Conservation (phyloP, 2,113 vertebrate genomes). For the Aegithalos caudatus region DNA sequence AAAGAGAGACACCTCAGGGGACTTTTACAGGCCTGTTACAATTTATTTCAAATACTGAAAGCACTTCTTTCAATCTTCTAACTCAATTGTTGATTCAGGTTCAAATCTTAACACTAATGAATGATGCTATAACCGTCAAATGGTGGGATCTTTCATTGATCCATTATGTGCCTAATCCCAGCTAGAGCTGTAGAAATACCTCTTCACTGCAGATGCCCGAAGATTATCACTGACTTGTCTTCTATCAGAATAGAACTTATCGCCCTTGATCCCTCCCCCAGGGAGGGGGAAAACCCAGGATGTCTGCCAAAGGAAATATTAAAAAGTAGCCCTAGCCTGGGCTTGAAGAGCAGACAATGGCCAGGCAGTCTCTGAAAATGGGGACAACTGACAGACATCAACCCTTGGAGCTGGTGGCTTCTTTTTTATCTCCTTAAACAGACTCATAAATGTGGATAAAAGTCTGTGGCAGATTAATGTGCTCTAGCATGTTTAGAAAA, state of each 20-base stretch:
- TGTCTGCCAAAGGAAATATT: conserved; percentile 20
- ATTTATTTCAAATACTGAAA: conserved; percentile 2
- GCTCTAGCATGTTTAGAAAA: neutral
- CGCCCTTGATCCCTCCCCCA: neutral
- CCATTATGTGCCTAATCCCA: conserved; percentile 34
- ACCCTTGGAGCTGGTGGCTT: neutral
- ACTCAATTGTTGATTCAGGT: conserved; percentile 36
- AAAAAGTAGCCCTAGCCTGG: neutral
- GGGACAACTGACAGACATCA: neutral
- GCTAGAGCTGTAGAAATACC: conserved; percentile 23
- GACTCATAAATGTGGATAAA: neutral
- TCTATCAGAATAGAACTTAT: neutral
- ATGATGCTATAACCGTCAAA: neutral
- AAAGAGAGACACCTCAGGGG: conserved; percentile 1
- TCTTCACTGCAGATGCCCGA: conserved; percentile 14
- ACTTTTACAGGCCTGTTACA: neutral
- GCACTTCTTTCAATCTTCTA: neutral
- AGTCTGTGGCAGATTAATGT: neutral
- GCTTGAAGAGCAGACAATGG: neutral
- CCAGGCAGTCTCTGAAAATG: neutral
- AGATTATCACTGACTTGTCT: conserved; percentile 32
- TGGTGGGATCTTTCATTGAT: conserved; percentile 1
- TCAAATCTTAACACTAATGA: conserved; percentile 36
- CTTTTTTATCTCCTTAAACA: neutral
- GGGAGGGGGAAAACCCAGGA: neutral